Conservation (phyloP, 2,888 invertebrate genomes). For the Erpobdella octoculata region DNA sequence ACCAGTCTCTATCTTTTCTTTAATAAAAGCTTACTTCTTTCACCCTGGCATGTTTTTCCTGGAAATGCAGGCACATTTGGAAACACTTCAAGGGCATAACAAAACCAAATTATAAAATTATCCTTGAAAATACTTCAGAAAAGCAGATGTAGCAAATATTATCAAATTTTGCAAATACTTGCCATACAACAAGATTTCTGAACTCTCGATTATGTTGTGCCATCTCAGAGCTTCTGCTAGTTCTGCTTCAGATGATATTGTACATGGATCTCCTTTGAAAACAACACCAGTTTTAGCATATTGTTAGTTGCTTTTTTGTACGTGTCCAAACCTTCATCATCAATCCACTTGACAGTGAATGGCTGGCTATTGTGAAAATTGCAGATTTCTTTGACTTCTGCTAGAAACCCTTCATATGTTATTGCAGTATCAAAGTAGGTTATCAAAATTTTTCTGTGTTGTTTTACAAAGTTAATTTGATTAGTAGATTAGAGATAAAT, state of each 20-base stretch:
- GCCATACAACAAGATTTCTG: constrained; percentile 94
- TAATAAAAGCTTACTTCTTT: too few relatives aligned
- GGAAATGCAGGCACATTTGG: constrained; percentile 93
- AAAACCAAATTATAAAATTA: too few relatives aligned
- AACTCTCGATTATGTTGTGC: constrained; percentile 89
- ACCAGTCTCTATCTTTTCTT: too few relatives aligned
- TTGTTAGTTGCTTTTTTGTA: too few relatives aligned
- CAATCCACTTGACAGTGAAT: constrained; percentile 99
- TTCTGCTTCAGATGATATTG: constrained; percentile 88
- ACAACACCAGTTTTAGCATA: neutral
- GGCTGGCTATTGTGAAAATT: constrained; percentile 76
- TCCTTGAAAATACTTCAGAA: too few relatives aligned
- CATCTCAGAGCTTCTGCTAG: constrained; percentile 88
- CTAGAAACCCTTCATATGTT: constrained; percentile 73
- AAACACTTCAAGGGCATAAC: constrained; percentile 73
- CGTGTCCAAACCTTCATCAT: constrained; percentile 71
- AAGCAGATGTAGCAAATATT: too few relatives aligned
- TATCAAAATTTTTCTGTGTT: constrained; percentile 61
- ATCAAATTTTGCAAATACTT: constrained; percentile 54
- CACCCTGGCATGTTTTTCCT: constrained; percentile 82
- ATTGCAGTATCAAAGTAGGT: constrained; percentile 82
- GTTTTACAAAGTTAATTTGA: too few relatives aligned
- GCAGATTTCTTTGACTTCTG: constrained; percentile 88
- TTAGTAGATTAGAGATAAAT: too few relatives aligned
- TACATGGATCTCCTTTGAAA: constrained; percentile 81